phyloP scores from a whole-genome alignment of 2,888 invertebrate genomes.

The Mythimna albipuncta region DNA sequence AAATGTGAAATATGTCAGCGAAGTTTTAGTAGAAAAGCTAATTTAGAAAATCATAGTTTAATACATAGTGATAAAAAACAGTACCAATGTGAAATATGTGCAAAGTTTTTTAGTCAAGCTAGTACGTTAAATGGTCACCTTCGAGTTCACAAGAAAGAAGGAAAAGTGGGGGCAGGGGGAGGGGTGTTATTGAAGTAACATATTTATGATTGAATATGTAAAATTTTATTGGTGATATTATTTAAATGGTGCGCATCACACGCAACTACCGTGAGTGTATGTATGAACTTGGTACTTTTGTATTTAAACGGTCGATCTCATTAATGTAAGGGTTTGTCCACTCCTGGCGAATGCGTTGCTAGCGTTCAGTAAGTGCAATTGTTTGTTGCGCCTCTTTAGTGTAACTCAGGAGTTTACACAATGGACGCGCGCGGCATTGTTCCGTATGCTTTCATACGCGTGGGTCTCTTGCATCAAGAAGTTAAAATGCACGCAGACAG shows the following conservation, averaged over 20 bases:
- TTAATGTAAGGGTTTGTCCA: too few relatives aligned
- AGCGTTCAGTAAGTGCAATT: too few relatives aligned
- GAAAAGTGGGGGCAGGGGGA: background rate
- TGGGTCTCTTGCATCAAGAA: too few relatives aligned
- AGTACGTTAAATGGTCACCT: constrained; percentile 28
- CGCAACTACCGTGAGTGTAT: background rate
- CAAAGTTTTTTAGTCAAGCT: constrained; percentile 17
- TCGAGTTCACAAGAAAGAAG: constrained; percentile 17
- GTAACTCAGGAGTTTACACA: too few relatives aligned
- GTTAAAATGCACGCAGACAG: too few relatives aligned
- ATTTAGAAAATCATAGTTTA: constrained; percentile 18
- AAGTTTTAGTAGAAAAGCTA: constrained; percentile 28
- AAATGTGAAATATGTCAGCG: constrained; percentile 32
- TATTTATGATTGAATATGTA: background rate
- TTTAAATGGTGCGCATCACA: background rate
- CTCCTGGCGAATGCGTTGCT: too few relatives aligned
- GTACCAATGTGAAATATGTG: constrained; percentile 36
- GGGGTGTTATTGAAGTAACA: background rate
- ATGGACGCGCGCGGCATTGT: too few relatives aligned
- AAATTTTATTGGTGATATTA: too few relatives aligned
- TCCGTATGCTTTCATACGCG: too few relatives aligned
- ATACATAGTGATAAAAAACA: constrained; percentile 27
- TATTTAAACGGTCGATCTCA: too few relatives aligned
- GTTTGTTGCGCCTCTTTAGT: too few relatives aligned
- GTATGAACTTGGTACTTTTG: background rate